These are phyloP conservation scores for Drosophila asahinai DNA, from an alignment of 1,140 invertebrate genomes.

Conservation along the genomic window DNA sequence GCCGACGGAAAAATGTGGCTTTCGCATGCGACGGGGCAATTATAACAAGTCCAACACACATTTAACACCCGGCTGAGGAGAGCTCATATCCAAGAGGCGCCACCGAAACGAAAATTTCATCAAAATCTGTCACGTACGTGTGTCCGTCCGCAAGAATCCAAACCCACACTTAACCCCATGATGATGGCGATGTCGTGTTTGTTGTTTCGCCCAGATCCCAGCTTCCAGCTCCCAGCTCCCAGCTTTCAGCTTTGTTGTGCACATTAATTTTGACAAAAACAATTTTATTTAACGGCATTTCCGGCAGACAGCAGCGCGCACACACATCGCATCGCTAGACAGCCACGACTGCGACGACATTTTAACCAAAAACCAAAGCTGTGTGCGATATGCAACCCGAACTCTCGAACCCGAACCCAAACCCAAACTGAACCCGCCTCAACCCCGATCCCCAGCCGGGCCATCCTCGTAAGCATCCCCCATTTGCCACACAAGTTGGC, in stretches of 20 bases:
- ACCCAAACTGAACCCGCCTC: neutral
- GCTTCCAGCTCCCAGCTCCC: constrained; percentile 5
- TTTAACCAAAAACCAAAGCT: constrained; percentile 57
- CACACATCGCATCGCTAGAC: constrained; percentile 42
- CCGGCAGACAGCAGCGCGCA: constrained; percentile 49
- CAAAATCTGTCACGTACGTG: constrained; percentile 75
- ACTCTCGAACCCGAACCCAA: constrained; percentile 1
- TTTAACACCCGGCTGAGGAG: constrained; percentile 29
- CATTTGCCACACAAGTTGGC: constrained; percentile 34
- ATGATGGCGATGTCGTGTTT: constrained; percentile 30
- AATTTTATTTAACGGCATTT: constrained; percentile 78
- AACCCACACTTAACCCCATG: constrained; percentile 63
- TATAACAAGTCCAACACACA: constrained; percentile 52
- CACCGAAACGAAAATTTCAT: constrained; percentile 60
- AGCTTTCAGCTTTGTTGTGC: constrained; percentile 45
- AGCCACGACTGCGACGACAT: constrained; percentile 30
- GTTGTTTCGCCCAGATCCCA: constrained; percentile 16
- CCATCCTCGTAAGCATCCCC: constrained; percentile 11
- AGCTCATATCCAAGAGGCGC: constrained; percentile 32
- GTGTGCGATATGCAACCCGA: constrained; percentile 18
- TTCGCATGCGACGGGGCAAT: constrained; percentile 35
- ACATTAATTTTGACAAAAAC: constrained; percentile 80
- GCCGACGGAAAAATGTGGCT: constrained; percentile 10
- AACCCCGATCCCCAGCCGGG: neutral
- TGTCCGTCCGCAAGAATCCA: constrained; percentile 31